A percentile compares a stretch with the other conserved stretches of the same genome.
phyloP scores from a whole-genome alignment of 1,140 invertebrate species.

The Cheumatopsyche charites region DNA sequence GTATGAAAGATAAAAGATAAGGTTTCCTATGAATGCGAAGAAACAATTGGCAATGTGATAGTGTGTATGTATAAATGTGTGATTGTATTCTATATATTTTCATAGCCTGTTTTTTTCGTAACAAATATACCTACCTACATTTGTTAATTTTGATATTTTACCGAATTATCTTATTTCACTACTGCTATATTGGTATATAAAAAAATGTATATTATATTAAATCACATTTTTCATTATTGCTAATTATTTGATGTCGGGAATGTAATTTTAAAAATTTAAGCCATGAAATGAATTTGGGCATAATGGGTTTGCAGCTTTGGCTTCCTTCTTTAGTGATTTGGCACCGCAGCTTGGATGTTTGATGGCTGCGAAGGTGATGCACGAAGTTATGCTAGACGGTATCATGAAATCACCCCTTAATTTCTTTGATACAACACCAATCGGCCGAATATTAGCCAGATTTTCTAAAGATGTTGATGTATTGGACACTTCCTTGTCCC shows the following conservation, averaged over 20 bases:
- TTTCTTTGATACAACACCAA: constrained; percentile 89
- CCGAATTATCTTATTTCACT: too few relatives aligned
- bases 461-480: constrained; percentile 83
- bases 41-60: too few relatives aligned
- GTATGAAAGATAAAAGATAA: too few relatives aligned
- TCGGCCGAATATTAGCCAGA: constrained; percentile 84
- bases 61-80: too few relatives aligned
- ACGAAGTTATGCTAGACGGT: constrained; percentile 74
- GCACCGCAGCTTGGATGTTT: constrained; percentile 73
- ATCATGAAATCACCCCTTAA: constrained; percentile 76
- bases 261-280: background rate
- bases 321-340: constrained; percentile 73
- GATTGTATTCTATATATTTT: too few relatives aligned
- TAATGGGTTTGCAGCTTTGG: constrained; percentile 64
- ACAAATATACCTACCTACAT: too few relatives aligned
- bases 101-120: too few relatives aligned
- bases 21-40: too few relatives aligned
- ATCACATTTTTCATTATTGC: background rate
- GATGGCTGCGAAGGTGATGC: constrained; percentile 75
- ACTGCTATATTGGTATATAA: too few relatives aligned
- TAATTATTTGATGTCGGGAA: background rate
- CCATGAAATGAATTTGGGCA: constrained; percentile 11
- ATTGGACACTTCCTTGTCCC: constrained; percentile 75
- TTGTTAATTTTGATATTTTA: too few relatives aligned
- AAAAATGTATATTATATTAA: background rate